phyloP scores from a whole-genome alignment of 2,797 vertebrate genomes.

The Acanthiza pusilla region DNA sequence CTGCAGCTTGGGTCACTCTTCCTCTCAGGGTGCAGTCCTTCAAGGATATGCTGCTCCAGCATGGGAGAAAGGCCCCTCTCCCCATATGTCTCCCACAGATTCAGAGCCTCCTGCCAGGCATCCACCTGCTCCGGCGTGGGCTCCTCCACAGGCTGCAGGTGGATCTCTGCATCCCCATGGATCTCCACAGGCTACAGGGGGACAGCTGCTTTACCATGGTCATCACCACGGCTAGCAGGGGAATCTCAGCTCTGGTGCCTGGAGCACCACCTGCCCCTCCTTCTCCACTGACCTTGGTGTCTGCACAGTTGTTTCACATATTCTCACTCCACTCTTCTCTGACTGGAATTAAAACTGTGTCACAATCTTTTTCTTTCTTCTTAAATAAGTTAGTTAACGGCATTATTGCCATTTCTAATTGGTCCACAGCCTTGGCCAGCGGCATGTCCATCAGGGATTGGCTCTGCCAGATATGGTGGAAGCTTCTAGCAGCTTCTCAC shows the following conservation, averaged over 20 bases:
- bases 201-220: background rate
- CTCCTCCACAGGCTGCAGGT: background rate
- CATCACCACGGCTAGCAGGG: background rate
- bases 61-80: background rate
- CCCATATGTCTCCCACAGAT: fast-evolving
- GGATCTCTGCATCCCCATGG: fast-evolving
- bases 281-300: background rate
- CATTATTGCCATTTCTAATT: background rate
- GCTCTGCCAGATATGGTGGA: background rate
- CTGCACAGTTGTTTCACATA: too few species aligned
- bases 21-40: background rate
- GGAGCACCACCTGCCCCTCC: background rate
- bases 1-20: fast-evolving
- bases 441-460: background rate
- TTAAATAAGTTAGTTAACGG: background rate
- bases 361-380: background rate
- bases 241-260: background rate
- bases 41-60: background rate
- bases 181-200: background rate
- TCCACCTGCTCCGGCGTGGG: fast-evolving
- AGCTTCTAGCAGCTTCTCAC: background rate
- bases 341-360: background rate
- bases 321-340: background rate
- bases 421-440: background rate
- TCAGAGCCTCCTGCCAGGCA: background rate